Evolutionary conservation across 2,113 vertebrate species (phyloP), one percentile per base, ranked within the genome.

Genomic region (Pteronura brasiliensis): DNA sequence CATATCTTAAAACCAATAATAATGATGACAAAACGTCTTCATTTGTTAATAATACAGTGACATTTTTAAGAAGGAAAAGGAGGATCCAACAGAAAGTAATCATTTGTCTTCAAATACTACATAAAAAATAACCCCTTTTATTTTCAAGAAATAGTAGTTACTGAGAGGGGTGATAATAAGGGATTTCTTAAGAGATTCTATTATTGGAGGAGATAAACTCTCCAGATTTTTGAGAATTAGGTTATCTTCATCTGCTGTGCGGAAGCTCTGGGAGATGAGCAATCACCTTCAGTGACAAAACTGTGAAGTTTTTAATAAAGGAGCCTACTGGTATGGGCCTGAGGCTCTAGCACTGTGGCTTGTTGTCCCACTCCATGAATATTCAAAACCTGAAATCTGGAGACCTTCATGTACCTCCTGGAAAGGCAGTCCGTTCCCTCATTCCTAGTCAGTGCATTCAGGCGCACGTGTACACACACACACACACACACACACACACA

Each of bases 251-350:
- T 21, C 57, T 80, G 36, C 47, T 88, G 4, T n/a, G n/a, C 21
- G 17, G 44, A 25, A 47, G 61, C 88, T 85, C 55, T 88, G 69
- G 44, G 86, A 88, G 10, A 31, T 44, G n/a, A 82, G 44, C 39
- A 29, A 44, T 52, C 55, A 29, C n/a, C 74, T 34, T 87, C 34
- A 61, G 67, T 94, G 93, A 94, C 65, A 72, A 57, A 88, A 49
- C 10, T 69, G 61, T 52, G 44, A 88, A 36, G 34, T 85, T 95
- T 93, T 93, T 96, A 95, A 87, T 97, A 92, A 93, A 90, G 52
- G 27, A 72, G 0, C 11, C 76, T 77, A 9, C 52, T 31, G 36
- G 29, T 17, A 1, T 39, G 67, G 44, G 74, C 81, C 85, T 27
- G 7, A 74, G 55, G 47, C 71, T 72, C 61, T 1, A 59, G 69